These are phyloP conservation scores for Aurelia sp. DNA, from an alignment of 30 jellyfish, hydroid and myxozoan species.

Conservation along the genomic window DNA sequence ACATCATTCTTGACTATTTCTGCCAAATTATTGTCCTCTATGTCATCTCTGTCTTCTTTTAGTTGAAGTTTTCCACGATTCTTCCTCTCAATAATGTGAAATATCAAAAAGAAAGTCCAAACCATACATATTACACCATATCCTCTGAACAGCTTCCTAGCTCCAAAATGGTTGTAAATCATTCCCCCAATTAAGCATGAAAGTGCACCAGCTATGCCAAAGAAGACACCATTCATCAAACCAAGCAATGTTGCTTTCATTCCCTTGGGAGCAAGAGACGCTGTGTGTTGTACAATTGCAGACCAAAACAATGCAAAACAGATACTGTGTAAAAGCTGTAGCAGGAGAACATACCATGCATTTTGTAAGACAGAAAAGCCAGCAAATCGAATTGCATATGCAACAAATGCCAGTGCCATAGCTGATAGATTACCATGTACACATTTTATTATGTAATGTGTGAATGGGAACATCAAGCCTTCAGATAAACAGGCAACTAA, in stretches of 20 bases:
- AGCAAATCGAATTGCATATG: constrained; percentile 64
- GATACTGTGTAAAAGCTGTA: constrained; percentile 79
- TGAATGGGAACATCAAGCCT: constrained; percentile 55
- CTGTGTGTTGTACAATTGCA: constrained; percentile 72
- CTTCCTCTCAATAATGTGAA: constrained; percentile 35
- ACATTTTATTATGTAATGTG: constrained; percentile 43
- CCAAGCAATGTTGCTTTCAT: constrained; percentile 75
- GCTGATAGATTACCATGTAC: constrained; percentile 74
- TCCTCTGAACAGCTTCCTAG: constrained; percentile 55
- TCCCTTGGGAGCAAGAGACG: constrained; percentile 51
- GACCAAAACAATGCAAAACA: constrained; percentile 81
- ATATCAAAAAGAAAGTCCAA: constrained; percentile 54
- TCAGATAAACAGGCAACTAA: constrained; percentile 69
- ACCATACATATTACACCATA: constrained; percentile 31
- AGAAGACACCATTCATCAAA: constrained; percentile 58
- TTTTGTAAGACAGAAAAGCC: constrained; percentile 61
- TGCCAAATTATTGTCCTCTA: too few relatives aligned
- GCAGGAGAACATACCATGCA: constrained; percentile 73
- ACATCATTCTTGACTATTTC: too few relatives aligned
- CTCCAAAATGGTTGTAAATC: constrained; percentile 75
- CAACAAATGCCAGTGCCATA: constrained; percentile 36
- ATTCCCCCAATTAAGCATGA: constrained; percentile 78
- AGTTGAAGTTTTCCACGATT: background rate
- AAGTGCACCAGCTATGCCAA: constrained; percentile 71
- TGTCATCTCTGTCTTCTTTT: too few relatives aligned